Percentiles rank a stretch among this genome's conserved stretches.
Conservation (phyloP, 2,797 vertebrate species). For the Sarcoramphus papa region DNA sequence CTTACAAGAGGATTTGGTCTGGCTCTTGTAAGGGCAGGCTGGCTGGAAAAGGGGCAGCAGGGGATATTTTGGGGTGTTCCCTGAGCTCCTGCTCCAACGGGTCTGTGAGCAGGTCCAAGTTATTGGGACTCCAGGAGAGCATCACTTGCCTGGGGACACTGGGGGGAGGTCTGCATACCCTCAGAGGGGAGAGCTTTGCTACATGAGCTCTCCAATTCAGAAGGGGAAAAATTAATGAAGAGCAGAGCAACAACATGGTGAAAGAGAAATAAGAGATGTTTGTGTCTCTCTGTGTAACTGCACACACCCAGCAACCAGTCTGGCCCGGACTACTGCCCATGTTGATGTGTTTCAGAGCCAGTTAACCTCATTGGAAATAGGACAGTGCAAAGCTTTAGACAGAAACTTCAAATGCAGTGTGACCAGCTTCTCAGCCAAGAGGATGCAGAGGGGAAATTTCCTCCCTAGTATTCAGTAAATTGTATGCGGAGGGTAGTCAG, state of each 20-base stretch:
- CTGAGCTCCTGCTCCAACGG: neutral
- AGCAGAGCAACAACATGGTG: neutral
- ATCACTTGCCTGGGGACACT: too few species aligned
- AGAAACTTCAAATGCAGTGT: neutral
- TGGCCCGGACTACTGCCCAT: neutral
- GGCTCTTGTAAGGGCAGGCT: neutral
- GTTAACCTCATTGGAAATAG: neutral
- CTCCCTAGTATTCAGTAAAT: neutral
- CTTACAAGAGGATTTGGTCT: neutral
- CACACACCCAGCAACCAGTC: neutral
- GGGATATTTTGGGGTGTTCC: neutral
- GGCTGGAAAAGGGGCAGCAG: neutral
- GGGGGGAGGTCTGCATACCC: accelerated
- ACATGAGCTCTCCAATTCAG: neutral
- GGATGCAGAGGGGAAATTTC: neutral
- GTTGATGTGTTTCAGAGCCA: neutral
- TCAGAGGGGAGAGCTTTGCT: neutral
- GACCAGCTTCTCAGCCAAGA: neutral
- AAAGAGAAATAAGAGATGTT: neutral
- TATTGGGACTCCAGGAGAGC: neutral
- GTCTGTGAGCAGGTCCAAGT: neutral
- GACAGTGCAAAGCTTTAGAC: neutral
- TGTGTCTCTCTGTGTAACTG: neutral
- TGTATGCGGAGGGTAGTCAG: neutral
- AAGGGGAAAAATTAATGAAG: neutral